phyloP scores from a whole-genome alignment of 2,113 vertebrate genomes.

The Bagarius yarrelli region DNA sequence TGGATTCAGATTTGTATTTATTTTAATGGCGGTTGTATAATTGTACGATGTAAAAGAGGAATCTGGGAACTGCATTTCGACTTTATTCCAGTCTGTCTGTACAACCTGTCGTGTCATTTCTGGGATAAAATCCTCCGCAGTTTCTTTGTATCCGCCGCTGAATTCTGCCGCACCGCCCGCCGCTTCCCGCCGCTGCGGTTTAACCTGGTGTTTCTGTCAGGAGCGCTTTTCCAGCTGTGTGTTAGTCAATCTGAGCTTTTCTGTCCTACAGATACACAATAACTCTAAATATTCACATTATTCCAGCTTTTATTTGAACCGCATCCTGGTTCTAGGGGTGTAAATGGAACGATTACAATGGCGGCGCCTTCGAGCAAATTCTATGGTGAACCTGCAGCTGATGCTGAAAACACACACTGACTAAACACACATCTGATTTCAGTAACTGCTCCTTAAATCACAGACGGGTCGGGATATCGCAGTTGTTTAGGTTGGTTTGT shows the following conservation, averaged over 20 bases:
- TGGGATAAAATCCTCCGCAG: background rate
- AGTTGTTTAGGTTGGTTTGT: too few species aligned
- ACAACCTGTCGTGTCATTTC: background rate
- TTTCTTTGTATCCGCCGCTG: background rate
- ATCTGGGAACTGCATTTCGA: background rate
- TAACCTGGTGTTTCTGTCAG: background rate
- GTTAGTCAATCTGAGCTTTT: background rate
- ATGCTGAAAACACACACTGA: conserved; percentile 52
- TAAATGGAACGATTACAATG: conserved; percentile 55
- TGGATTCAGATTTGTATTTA: background rate
- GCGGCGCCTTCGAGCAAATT: conserved; percentile 77
- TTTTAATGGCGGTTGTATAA: background rate
- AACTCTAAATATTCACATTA: background rate
- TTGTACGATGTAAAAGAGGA: background rate
- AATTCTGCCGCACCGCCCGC: background rate
- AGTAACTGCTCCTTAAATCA: too few species aligned
- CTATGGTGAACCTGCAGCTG: conserved; percentile 62
- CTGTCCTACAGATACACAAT: background rate
- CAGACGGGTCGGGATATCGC: too few species aligned
- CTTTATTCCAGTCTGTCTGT: background rate
- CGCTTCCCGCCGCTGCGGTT: background rate
- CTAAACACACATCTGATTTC: background rate
- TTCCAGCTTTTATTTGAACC: background rate
- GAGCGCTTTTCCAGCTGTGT: background rate
- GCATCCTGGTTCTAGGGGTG: background rate